Conservation (phyloP, 2,888 invertebrate genomes). For the Aproaerema taeniolella region DNA sequence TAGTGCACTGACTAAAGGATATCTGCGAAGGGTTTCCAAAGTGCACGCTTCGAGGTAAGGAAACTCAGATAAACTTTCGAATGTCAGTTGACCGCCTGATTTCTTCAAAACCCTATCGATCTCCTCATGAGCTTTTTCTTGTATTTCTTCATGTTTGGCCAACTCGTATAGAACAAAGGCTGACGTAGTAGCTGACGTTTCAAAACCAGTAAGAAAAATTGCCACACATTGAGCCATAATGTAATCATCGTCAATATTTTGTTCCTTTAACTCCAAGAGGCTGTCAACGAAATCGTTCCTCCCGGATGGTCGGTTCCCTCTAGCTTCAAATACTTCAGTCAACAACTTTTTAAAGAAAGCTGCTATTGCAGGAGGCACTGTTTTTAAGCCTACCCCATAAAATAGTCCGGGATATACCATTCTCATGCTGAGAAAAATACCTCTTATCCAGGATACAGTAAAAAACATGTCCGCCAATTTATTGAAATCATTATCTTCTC, state of each 20-base stretch:
- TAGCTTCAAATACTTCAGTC: constrained; percentile 17
- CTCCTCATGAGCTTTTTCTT: constrained; percentile 27
- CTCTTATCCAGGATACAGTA: constrained; percentile 19
- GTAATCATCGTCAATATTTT: constrained; percentile 46
- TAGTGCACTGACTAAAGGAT: constrained; percentile 42
- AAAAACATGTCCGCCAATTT: constrained; percentile 28
- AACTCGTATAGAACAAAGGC: constrained; percentile 38
- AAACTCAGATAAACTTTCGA: constrained; percentile 39
- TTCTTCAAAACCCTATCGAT: constrained; percentile 29
- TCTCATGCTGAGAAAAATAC: constrained; percentile 21
- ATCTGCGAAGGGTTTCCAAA: constrained; percentile 39
- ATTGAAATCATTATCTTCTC: constrained; percentile 29
- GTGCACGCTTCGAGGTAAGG: constrained; percentile 41
- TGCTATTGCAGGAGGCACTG: constrained; percentile 25
- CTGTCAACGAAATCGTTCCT: constrained; percentile 27
- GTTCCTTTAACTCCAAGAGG: constrained; percentile 21
- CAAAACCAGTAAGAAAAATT: constrained; percentile 57
- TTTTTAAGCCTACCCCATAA: constrained; percentile 28
- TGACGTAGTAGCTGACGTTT: constrained; percentile 40
- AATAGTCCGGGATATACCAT: constrained; percentile 34
- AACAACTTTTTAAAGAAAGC: constrained; percentile 25
- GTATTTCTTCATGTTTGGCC: constrained; percentile 36
- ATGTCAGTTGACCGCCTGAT: constrained; percentile 19
- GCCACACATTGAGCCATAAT: constrained; percentile 71
- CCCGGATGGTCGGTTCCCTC: constrained; percentile 18